These are phyloP conservation scores for Bradypus variegatus DNA, from an alignment of 2,797 vertebrate genomes.

Conservation along the genomic window DNA sequence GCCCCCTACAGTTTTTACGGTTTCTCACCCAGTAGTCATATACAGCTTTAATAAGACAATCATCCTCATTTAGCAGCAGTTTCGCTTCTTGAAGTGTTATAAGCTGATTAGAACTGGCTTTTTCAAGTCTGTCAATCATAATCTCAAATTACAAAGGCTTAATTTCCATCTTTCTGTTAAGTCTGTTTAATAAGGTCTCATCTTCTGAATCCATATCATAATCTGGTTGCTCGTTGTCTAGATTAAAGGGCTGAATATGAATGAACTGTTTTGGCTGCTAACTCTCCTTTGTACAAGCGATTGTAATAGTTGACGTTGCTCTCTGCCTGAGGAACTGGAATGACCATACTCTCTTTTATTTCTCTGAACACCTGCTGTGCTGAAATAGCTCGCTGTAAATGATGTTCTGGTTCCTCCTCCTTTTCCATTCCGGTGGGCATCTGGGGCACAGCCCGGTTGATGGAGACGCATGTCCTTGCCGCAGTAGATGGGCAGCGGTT, in stretches of 20 bases:
- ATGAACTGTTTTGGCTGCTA: slow-evolving; percentile 93
- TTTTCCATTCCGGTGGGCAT: slow-evolving; percentile 95
- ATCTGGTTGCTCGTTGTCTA: slow-evolving; percentile 91
- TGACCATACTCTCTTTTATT: slow-evolving; percentile 95
- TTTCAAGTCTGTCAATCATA: slow-evolving; percentile 93
- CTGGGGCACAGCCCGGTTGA: slow-evolving; percentile 91
- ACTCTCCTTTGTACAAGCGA: slow-evolving; percentile 90
- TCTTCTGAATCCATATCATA: slow-evolving; percentile 97
- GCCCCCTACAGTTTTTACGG: slow-evolving; percentile 86
- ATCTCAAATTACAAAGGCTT: slow-evolving; percentile 93
- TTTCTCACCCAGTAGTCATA: slow-evolving; percentile 96
- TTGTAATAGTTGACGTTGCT: slow-evolving; percentile 92
- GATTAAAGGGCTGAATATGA: slow-evolving; percentile 89
- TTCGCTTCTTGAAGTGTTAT: slow-evolving; percentile 91
- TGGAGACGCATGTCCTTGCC: slow-evolving; percentile 88
- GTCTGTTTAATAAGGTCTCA: slow-evolving; percentile 87
- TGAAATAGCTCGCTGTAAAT: slow-evolving; percentile 93
- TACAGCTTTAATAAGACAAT: slow-evolving; percentile 94
- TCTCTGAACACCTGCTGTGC: slow-evolving; percentile 93
- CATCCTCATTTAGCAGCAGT: slow-evolving; percentile 90
- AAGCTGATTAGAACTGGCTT: slow-evolving; percentile 92
- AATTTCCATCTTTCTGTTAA: slow-evolving; percentile 93
- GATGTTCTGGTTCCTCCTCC: slow-evolving; percentile 95
- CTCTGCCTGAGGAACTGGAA: slow-evolving; percentile 91
- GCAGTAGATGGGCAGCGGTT: slow-evolving; percentile 91